A percentile compares a stretch with the other conserved stretches of the same genome.
Evolutionary conservation across 2,113 vertebrate species (phyloP).

Genomic region (Austrofundulus limnaeus): DNA sequence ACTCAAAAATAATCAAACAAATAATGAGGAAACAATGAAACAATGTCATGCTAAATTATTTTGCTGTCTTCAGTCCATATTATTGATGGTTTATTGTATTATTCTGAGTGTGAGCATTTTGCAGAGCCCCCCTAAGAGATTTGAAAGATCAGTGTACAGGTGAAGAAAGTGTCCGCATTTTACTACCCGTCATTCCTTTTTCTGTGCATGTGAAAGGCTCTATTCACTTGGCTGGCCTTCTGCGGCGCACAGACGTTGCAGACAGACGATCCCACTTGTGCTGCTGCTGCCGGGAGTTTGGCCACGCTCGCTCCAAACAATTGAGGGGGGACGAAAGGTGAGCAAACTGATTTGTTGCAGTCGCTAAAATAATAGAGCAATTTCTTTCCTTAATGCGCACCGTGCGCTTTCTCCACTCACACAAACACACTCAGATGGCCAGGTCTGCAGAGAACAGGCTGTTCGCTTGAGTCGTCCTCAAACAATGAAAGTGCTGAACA

Average conservation of each 20-base stretch:
- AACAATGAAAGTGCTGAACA: constrained; percentile 72
- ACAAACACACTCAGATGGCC: constrained; percentile 20
- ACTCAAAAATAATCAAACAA: constrained; percentile 14
- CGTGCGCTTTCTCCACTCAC: constrained; percentile 56
- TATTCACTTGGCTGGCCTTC: constrained; percentile 62
- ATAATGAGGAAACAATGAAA: too few relatives aligned
- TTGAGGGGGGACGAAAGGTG: constrained; percentile 71
- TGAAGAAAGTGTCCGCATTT: constrained; percentile 65
- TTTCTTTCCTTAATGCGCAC: constrained; percentile 75
- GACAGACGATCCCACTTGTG: constrained; percentile 49
- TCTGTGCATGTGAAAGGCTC: constrained; percentile 64
- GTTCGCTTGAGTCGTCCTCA: constrained; percentile 74
- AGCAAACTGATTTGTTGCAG: constrained; percentile 77
- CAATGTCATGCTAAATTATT: background rate
- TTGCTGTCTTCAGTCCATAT: constrained; percentile 7
- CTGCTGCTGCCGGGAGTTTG: constrained; percentile 61
- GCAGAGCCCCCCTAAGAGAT: constrained; percentile 28
- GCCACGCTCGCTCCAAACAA: constrained; percentile 65
- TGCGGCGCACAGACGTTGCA: constrained; percentile 58
- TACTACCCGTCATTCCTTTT: constrained; percentile 69
- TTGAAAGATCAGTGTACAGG: constrained; percentile 55
- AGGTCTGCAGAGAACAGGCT: constrained; percentile 67
- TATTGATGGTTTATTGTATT: constrained; percentile 12
- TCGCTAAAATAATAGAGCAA: constrained; percentile 77
- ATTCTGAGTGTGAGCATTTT: constrained; percentile 21